phyloP scores from a whole-genome alignment of 23 tunicate species.

The Oikopleura dioica region DNA sequence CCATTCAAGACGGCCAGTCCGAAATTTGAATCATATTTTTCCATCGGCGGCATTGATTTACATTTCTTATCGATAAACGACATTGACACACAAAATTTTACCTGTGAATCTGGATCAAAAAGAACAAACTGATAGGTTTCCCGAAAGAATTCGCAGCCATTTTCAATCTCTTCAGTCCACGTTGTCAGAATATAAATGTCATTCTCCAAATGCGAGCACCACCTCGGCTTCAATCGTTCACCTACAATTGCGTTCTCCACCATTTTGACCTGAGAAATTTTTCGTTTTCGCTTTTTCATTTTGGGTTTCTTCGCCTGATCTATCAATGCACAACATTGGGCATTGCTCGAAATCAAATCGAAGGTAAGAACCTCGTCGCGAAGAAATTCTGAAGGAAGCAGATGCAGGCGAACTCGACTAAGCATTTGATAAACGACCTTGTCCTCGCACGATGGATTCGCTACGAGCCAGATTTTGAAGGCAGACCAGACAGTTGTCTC shows the following conservation, averaged over 20 bases:
- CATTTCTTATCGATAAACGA: too few relatives aligned
- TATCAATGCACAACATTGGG: background rate
- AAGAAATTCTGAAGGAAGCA: background rate
- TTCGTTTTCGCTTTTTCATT: background rate
- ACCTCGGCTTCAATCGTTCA: background rate
- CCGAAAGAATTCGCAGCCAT: too few relatives aligned
- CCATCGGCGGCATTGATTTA: too few relatives aligned
- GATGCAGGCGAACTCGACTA: background rate
- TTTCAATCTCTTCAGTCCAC: too few relatives aligned
- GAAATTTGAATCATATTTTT: conserved; percentile 32
- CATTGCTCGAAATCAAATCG: background rate
- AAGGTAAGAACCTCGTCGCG: conserved; percentile 14
- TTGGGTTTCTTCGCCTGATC: background rate
- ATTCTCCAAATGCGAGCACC: background rate
- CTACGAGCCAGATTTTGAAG: background rate
- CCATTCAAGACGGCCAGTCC: conserved; percentile 58
- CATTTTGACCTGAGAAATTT: background rate
- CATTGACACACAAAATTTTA: too few relatives aligned
- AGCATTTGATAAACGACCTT: background rate
- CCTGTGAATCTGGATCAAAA: too few relatives aligned
- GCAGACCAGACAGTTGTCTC: background rate
- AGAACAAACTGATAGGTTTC: too few relatives aligned
- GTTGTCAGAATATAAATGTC: too few relatives aligned
- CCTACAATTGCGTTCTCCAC: background rate
- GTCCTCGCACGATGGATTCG: background rate